Evolutionary conservation across 2,888 invertebrate species (phyloP).

Genomic region (Sinopyrophorus schimmeli): DNA sequence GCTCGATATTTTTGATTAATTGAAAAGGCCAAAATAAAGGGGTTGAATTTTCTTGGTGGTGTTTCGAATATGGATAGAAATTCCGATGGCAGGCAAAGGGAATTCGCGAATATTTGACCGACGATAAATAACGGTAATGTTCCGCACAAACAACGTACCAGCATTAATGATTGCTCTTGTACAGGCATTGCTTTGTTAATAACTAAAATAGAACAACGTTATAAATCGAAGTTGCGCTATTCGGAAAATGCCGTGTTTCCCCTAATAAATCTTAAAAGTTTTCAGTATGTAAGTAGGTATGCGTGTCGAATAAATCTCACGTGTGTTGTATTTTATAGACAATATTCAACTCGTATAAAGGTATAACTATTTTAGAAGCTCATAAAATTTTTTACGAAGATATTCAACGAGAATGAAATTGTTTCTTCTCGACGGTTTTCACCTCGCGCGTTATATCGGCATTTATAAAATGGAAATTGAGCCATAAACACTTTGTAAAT

Average conservation of each 20-base stretch:
- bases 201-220: conserved; percentile 11
- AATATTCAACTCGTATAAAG: conserved; percentile 3
- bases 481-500: conserved; percentile 26
- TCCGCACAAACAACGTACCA: conserved; percentile 22
- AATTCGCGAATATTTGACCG: conserved; percentile 33
- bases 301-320: no score
- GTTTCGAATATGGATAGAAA: no score
- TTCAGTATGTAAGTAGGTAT: no score
- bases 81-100: no score
- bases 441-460: conserved; percentile 16
- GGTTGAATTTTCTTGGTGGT: no score
- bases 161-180: conserved; percentile 24
- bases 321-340: not conserved
- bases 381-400: conserved; percentile 26
- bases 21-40: no score
- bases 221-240: conserved; percentile 12
- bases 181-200: conserved; percentile 17
- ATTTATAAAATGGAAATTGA: conserved; percentile 25
- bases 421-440: conserved; percentile 10
- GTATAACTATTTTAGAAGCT: conserved; percentile 23
- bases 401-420: conserved; percentile 21
- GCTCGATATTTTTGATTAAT: no score
- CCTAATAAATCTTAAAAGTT: no score
- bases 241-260: no score
- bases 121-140: conserved; percentile 32